Percentiles rank a stretch among this genome's conserved stretches.
phyloP scores from a whole-genome alignment of 2,888 invertebrate species.

The Drosophila infuscata region DNA sequence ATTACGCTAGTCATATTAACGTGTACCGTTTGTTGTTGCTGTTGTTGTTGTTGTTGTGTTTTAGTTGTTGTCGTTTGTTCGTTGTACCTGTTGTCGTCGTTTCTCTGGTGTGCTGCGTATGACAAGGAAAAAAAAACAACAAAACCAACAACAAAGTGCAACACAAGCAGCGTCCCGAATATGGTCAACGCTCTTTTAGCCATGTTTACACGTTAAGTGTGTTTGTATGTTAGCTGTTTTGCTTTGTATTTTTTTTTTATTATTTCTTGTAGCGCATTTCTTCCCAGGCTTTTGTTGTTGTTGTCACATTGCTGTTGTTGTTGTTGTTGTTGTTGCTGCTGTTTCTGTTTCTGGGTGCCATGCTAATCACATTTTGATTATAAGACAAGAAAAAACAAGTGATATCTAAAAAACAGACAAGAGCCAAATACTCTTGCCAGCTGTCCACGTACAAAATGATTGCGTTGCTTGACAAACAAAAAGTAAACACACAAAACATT shows the following conservation, averaged over 20 bases:
- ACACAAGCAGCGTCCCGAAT: conserved; percentile 60
- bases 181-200: conserved; percentile 81
- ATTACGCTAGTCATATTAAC: conserved; percentile 75
- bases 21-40: conserved; percentile 70
- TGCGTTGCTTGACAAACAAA: too few species aligned
- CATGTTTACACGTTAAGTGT: conserved; percentile 81
- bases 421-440: conserved; percentile 35
- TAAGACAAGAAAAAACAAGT: conserved; percentile 49
- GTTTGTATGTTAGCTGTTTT: conserved; percentile 74
- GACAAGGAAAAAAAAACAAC: conserved; percentile 34
- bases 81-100: conserved; percentile 64
- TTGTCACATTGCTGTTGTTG: conserved; percentile 29
- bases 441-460: conserved; percentile 7
- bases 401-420: conserved; percentile 26
- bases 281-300: conserved; percentile 61
- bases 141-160: conserved; percentile 44
- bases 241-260: conserved; percentile 15
- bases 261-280: conserved; percentile 45
- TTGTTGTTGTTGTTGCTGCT: conserved; percentile 37
- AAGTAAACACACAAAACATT: conserved; percentile 2
- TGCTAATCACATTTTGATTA: conserved; percentile 80
- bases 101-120: conserved; percentile 59
- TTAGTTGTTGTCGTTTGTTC: conserved; percentile 33
- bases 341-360: conserved; percentile 54
- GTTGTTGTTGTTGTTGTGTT: conserved; percentile 34